Evolutionary conservation across 2,888 invertebrate genomes (phyloP).

Genomic region (Zaprionus lineosus): DNA sequence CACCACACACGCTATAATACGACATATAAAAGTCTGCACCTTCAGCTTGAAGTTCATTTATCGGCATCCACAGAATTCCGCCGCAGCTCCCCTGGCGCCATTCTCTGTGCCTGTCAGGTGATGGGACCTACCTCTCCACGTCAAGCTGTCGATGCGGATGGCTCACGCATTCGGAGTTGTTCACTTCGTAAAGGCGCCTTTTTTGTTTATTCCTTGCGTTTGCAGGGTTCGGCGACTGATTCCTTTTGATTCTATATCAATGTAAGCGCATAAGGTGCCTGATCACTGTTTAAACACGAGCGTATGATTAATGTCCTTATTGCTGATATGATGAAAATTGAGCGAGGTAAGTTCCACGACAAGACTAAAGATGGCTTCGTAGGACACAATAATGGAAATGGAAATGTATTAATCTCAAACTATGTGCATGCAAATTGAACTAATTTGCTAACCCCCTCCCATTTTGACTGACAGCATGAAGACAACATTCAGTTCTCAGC

Average conservation of each 20-base stretch:
- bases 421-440: constrained; percentile 20
- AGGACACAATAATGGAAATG: too few species aligned
- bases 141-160: not conserved
- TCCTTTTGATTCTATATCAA: constrained; percentile 53
- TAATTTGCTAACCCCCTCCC: too few species aligned
- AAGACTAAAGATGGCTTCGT: too few species aligned
- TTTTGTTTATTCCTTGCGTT: constrained; percentile 10
- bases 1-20: constrained; percentile 2
- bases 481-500: constrained; percentile 3
- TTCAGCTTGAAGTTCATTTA: constrained; percentile 14
- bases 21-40: constrained; percentile 1
- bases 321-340: too few species aligned
- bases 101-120: constrained; percentile 26
- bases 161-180: constrained; percentile 6
- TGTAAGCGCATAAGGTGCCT: constrained; percentile 30
- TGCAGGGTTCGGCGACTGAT: constrained; percentile 33
- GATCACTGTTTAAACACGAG: constrained; percentile 44
- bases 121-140: constrained; percentile 2
- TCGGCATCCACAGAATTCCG: not conserved
- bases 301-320: constrained; percentile 67
- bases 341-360: too few species aligned
- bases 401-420: constrained; percentile 40
- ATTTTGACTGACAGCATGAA: constrained; percentile 31
- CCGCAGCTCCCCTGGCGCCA: not conserved
- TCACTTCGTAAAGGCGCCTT: constrained; percentile 16